Evolutionary conservation across 2,888 invertebrate species (phyloP), one percentile per base, ranked within the genome.

Genomic region (Notodonta ziczac): DNA sequence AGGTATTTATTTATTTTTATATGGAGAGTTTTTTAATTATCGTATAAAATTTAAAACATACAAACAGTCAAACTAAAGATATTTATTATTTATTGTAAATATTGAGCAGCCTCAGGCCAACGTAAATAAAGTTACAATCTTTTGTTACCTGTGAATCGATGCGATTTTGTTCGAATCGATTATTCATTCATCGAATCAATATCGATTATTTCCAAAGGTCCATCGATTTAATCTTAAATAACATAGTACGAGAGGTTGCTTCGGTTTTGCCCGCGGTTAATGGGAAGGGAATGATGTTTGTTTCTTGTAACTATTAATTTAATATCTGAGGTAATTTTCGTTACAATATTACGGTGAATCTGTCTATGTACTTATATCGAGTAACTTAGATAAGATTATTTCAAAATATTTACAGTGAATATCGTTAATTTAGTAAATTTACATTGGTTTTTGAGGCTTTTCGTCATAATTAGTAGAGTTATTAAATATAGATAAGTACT

Each of bases 31-130:
- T 4, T 35, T 5, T 6, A 35, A 10, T 10, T 42, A 42, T 42
- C 12, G 42, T 10, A 8, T 9, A 42, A 10, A 42, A 10, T 42
- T 9, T 35, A 7, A 42, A 10, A 42, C 42, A 7, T 8, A 42
- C 42, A 48, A n/a, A 48, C 14, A 14, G n/a, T n/a, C 35, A 5
- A 48, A 10, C 13, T 1, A 5, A n/a, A n/a, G 0, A 13, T n/a
- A 48, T 48, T 52, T 52, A 52, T n/a, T 54, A 54, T 54, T 51
- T 8, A 5, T 9, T 51, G 14, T 51, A 51, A 51, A 51, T 51
- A 10, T 9, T 69, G 14, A 16, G 51, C 12, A 7, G 85, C 88
- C 84, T 64, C 67, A 62, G 83, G 88, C 86, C 63, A 81, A 83
- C 84, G 84, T 85, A 42, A 85, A 24, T 24, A 24, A 78, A 77